These are phyloP conservation scores for Ganaspis sp. DNA, from an alignment of 1,140 invertebrate genomes.

Conservation along the genomic window DNA sequence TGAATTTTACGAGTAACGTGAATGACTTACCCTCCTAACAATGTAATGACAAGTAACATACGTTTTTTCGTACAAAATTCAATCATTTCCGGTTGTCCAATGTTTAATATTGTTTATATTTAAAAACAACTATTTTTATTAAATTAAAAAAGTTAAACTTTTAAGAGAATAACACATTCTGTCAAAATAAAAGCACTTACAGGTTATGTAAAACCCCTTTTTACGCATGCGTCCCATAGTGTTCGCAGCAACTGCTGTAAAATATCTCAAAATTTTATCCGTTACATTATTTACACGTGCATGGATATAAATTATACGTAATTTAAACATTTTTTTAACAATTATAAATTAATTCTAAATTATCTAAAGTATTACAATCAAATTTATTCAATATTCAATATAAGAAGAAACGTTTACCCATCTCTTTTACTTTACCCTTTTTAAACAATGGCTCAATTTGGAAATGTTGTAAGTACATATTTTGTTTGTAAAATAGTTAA, in stretches of 20 bases:
- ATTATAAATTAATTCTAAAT: too few species aligned
- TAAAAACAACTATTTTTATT: neutral
- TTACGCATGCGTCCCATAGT: too few species aligned
- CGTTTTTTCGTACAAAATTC: slow-evolving; percentile 83
- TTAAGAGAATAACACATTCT: neutral
- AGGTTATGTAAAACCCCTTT: too few species aligned
- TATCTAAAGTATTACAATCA: too few species aligned
- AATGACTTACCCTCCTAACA: slow-evolving; percentile 79
- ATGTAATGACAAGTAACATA: slow-evolving; percentile 80
- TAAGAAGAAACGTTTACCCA: too few species aligned
- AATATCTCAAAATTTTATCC: too few species aligned
- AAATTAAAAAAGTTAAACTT: neutral
- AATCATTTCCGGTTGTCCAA: slow-evolving; percentile 77
- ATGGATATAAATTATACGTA: too few species aligned
- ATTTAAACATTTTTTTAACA: too few species aligned
- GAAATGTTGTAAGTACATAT: slow-evolving; percentile 39
- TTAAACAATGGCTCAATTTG: slow-evolving; percentile 40
- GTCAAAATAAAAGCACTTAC: neutral
- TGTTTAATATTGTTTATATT: neutral
- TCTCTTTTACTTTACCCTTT: neutral
- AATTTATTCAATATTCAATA: too few species aligned
- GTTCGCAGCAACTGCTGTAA: too few species aligned
- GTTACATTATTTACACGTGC: too few species aligned
- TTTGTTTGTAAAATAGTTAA: slow-evolving; percentile 4
- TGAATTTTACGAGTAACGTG: slow-evolving; percentile 17